Base-by-base conservation (phyloP, 53 echinoderm and acorn worm species). In the Pentamera pediparva region DNA sequence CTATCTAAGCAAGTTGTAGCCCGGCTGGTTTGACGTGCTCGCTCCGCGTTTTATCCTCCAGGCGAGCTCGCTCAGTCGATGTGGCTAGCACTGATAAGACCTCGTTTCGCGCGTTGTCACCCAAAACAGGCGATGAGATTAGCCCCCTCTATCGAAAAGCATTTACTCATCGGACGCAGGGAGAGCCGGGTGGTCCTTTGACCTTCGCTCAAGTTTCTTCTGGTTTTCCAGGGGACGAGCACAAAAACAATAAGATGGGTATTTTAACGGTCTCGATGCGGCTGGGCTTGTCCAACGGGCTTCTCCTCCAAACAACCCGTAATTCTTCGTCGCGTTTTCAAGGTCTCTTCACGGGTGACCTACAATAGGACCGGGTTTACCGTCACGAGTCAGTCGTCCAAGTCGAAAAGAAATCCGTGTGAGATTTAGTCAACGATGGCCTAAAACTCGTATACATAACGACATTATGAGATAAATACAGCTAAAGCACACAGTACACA, bases 391-490 rank as follows among this genome's bases (percentile, higher is more conserved):
- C 54, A 24, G 34, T 72, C 73, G 73, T 72, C n/a, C n/a, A n/a
- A n/a, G n/a, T n/a, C n/a, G n/a, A 32, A 54, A 54, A 72, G 36
- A 54, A 72, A 35, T 53, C 73, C 54, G 52, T 35, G 73, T 72
- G 73, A 51, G 73, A 54, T 72, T 51, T 49, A 35, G 26, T 72
- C 73, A 54, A 72, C 55, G 45, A 72, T 72, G 32, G 36, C 35
- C 73, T 54, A n/a, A n/a, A n/a, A n/a, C n/a, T 18, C 73, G 34
- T 54, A 53, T 72, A 72, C 55, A 72, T 72, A 72, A 72, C 55
- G 34, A 53, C 54, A 72, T 72, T 72, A 72, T 54, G 35, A 72
- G 73, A 67, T 67, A 67, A 67, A 67, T 67, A 45, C 45, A 25
- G 17, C 40, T 41, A 38, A n/a, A 43, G 67, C 67, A 67, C 67